Base-by-base conservation (phyloP, 2,113 vertebrate species). In the Telmatochromis sp. region DNA sequence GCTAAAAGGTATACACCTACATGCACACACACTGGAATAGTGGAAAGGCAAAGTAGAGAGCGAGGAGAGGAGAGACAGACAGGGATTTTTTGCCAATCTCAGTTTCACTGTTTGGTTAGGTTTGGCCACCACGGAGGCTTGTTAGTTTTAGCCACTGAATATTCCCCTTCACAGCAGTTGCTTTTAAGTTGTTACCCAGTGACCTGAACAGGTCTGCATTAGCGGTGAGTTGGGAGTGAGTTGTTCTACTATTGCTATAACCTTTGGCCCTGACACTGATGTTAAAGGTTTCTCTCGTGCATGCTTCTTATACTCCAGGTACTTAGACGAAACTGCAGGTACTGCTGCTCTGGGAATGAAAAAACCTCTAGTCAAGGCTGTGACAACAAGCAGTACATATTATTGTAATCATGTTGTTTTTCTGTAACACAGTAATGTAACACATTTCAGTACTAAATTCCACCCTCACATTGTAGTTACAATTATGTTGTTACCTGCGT, bases 111-210 rank as follows among this genome's bases (percentile, higher is more conserved):
- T 68, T 68, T 40, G 63, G 63, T 68, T 68, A 40, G 11, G 63
- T 68, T 68, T 21, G 63, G 63, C 63, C 63, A 68, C 63, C 33
- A 40, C 21, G n/a, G 19, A 68, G 33, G 19, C 60, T 21, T 68
- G 33, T 68, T 68, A 6, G 63, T 40, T 40, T 68, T 40, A 13
- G 33, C 63, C 4, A 2, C 33, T 37, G 33, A 68, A 21, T 40
- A 40, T 68, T 68, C 63, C 35, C 63, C 63, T 68, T 40, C 19
- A 68, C 33, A 68, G 11, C 35, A 68, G 19, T 40, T 68, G 33
- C 63, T 37, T 68, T 68, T 37, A 68, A 68, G 60, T 65, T 68
- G 33, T 37, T 68, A 37, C 19, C 63, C 63, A 37, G 19, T 40
- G 63, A 68, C 19, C 33, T 21, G 33, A 68, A 68, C 33, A 40